Evolutionary conservation across 2,113 vertebrate species (phyloP).

Genomic region (Emberiza fucata): DNA sequence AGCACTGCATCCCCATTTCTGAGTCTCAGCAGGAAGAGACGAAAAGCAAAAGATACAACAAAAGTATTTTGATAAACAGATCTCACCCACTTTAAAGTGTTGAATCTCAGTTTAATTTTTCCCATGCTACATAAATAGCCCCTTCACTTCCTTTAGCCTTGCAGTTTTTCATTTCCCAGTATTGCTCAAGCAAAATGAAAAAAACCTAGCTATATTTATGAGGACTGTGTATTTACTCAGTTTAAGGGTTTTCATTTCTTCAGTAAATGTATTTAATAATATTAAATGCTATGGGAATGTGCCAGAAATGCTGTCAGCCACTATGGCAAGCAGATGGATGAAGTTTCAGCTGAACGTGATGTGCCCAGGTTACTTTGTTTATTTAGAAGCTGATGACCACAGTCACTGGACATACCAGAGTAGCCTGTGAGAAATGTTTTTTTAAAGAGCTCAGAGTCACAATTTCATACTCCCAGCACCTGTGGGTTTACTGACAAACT

Average conservation of each 20-base stretch:
- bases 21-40: neutral
- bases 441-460: neutral
- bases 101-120: constrained; percentile 50
- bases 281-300: neutral
- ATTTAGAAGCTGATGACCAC: neutral
- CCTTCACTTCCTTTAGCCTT: constrained; percentile 45
- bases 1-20: neutral
- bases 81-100: constrained; percentile 31
- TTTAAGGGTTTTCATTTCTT: neutral
- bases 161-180: constrained; percentile 32
- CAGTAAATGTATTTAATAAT: neutral
- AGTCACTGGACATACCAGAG: neutral
- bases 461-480: neutral
- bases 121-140: constrained; percentile 39
- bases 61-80: constrained; percentile 38
- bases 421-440: neutral
- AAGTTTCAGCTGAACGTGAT: neutral
- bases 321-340: neutral
- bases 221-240: neutral
- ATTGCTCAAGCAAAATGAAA: neutral
- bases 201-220: neutral
- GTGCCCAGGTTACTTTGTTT: neutral
- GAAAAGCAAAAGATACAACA: neutral
- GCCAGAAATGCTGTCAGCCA: neutral
- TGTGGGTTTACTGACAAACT: neutral